A percentile compares a stretch with the other conserved stretches of the same genome.
Conservation (phyloP, 2,888 invertebrate species). For the Chelonus formosanus region DNA sequence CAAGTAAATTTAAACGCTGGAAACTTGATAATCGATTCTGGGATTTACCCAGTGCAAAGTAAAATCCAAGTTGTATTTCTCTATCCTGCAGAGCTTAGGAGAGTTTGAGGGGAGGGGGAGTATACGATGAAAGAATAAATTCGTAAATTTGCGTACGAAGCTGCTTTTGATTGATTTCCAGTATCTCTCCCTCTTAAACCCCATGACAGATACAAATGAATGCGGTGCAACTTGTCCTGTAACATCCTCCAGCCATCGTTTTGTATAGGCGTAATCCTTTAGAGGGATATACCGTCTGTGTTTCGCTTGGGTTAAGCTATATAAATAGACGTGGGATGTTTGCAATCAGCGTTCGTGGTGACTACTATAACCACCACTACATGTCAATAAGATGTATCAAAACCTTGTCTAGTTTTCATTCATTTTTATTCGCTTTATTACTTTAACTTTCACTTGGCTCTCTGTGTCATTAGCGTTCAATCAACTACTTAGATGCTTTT, state of each 20-base stretch:
- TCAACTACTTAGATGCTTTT: too few relatives aligned
- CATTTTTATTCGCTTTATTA: too few relatives aligned
- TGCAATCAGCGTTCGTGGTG: conserved; percentile 58
- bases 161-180: conserved; percentile 62
- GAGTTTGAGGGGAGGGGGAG: not conserved
- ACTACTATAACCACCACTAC: conserved; percentile 43
- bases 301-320: conserved; percentile 62
- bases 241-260: conserved; percentile 35
- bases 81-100: not conserved
- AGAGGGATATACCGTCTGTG: conserved; percentile 61
- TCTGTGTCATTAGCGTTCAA: too few relatives aligned
- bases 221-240: conserved; percentile 40
- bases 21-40: conserved; percentile 16
- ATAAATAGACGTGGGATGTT: conserved; percentile 62
- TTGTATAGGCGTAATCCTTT: conserved; percentile 61
- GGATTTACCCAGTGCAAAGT: not conserved
- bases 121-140: too few relatives aligned
- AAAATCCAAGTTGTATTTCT: conserved; percentile 4
- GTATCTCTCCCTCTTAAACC: conserved; percentile 49
- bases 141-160: conserved; percentile 50
- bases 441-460: too few relatives aligned
- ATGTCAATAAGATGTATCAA: conserved; percentile 36
- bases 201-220: conserved; percentile 63
- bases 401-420: too few relatives aligned
- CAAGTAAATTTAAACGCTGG: conserved; percentile 41